Conservation (phyloP, 2,113 vertebrate genomes). For the Festucalex cinctus region DNA sequence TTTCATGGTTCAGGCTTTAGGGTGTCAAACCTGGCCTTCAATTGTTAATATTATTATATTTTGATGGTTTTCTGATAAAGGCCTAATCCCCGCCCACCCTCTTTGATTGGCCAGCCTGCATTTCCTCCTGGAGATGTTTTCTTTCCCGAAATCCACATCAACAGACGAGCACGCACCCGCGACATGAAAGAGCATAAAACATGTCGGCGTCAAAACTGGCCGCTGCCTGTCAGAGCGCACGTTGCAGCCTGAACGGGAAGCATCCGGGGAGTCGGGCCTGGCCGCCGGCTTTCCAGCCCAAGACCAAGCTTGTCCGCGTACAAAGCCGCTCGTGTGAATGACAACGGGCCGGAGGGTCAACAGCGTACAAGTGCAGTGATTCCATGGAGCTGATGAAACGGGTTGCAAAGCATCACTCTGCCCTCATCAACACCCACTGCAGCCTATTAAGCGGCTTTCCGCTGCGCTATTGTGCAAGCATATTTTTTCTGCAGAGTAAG, state of each 20-base stretch:
- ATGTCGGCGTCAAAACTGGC: background rate
- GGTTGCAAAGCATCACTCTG: conserved; percentile 1
- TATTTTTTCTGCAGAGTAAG: conserved; percentile 7
- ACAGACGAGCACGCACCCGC: background rate
- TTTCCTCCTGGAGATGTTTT: background rate
- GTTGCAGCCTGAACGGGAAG: background rate
- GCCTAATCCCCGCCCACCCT: too few relatives aligned
- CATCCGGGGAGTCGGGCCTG: conserved; percentile 1
- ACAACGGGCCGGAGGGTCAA: background rate
- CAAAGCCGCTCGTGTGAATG: background rate
- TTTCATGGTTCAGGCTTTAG: too few relatives aligned
- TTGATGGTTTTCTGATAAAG: too few relatives aligned
- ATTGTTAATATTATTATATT: too few relatives aligned
- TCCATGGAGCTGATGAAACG: conserved; percentile 1
- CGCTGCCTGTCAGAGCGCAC: background rate
- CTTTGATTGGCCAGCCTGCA: background rate
- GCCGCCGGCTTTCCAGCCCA: background rate
- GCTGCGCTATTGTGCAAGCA: background rate
- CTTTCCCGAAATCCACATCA: background rate
- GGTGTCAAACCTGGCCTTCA: background rate
- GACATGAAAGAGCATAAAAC: conserved; percentile 3
- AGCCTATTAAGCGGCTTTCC: background rate
- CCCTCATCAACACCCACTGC: conserved; percentile 1
- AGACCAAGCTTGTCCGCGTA: background rate
- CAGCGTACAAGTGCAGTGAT: background rate